Conservation (phyloP, 2,888 invertebrate species). For the Hyles lineata region DNA sequence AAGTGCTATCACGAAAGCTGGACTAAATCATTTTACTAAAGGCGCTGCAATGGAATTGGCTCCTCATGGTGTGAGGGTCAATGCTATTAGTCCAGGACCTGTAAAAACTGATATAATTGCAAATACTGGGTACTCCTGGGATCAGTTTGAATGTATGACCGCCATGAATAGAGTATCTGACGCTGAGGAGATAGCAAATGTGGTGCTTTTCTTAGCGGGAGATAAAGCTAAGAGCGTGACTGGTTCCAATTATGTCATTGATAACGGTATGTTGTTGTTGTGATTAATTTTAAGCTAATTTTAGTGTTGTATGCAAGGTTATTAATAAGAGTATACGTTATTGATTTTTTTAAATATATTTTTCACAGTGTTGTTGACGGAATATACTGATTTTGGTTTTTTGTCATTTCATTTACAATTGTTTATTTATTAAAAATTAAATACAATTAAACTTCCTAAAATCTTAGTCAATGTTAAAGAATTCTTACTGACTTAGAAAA, state of each 20-base stretch:
- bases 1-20: conserved; percentile 10
- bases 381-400: no score
- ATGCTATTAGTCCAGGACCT: conserved; percentile 6
- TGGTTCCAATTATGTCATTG: conserved; percentile 5
- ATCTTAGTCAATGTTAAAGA: no score
- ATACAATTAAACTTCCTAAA: no score
- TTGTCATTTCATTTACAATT: no score
- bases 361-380: no score
- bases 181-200: background rate
- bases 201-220: conserved; percentile 5
- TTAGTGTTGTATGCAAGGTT: background rate
- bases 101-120: conserved; percentile 2
- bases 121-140: background rate
- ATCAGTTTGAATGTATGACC: background rate
- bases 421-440: no score
- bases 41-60: background rate
- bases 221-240: conserved; percentile 17
- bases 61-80: conserved; percentile 23
- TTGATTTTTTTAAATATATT: background rate
- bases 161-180: background rate
- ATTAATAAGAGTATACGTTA: background rate
- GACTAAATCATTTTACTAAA: conserved; percentile 9
- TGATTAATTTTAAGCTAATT: no score
- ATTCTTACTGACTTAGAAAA: no score
- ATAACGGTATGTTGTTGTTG: background rate